Evolutionary conservation across 2,888 invertebrate species (phyloP), one percentile per base, ranked within the genome.

Genomic region (Apodemia duryi): DNA sequence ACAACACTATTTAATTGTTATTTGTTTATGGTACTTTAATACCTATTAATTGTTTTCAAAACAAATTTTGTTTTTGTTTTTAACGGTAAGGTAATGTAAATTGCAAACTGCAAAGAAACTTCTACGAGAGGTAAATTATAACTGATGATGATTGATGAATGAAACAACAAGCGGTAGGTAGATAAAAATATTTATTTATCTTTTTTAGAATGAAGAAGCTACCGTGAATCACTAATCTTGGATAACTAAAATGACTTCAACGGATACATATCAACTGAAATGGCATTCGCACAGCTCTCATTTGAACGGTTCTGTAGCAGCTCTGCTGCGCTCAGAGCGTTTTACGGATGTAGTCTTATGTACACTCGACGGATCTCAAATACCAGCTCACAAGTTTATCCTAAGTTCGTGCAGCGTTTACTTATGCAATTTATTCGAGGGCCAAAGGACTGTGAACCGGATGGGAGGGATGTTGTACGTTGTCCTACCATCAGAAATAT

Each of bases 201-300:
- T 54, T 54, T 54, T 28, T n/a, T n/a, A 54, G 54, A 28, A 54
- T 54, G 54, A 54, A 54, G 54, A 54, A 54, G 29, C 10, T 21
- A 28, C 54, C 54, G 10, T 54, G 54, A 52, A 28, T 28, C 43
- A 43, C 41, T 10, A 43, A 43, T 43, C 10, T 10, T 43, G 13
- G 46, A 74, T 65, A 68, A 65, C 62, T 64, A 81, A 73, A 73
- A 91, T 92, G 88, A 92, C 91, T 74, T 88, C 92, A 69, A 92
- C 94, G 76, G 97, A 97, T 85, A 97, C 96, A 76, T 97, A 97
- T 85, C 97, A 97, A 86, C 92, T 97, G 65, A 97, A 97, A 92
- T 97, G 97, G 97, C 96, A 97, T 85, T 96, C 96, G 72, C 97
- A 96, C 91, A 94, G 95, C 76, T 94, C 95, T 43, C 96, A 97